Evolutionary conservation across 1,140 invertebrate genomes (phyloP), one percentile per base, ranked within the genome.

Genomic region (Cyrtorhinus lividipennis): DNA sequence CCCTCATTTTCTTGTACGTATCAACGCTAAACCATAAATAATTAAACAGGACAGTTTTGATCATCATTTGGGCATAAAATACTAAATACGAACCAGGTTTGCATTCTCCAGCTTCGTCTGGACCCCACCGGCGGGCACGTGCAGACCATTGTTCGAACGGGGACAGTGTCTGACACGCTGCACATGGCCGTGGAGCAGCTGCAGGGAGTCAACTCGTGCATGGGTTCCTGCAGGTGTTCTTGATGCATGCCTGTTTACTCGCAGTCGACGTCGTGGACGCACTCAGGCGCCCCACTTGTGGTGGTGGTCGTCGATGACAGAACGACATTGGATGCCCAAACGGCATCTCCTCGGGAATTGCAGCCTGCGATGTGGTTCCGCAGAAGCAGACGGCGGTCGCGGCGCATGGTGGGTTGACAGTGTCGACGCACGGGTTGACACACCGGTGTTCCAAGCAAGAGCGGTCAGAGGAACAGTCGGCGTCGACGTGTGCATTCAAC

Each of bases 131-230:
- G 67, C 0, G 87, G 85, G 69, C 89, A 92, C 59, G 86, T 85
- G 70, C 88, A 91, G 38, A 86, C 84, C 81, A 92, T 85, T 0
- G 88, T 91, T 59, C 87, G 74, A 12, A 91, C 85, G 1, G 89
- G 89, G 24, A 86, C 76, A 18, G 87, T 89, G 69, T 91, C 85
- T 1, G 89, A 77, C 2, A 90, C 87, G 66, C 80, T 82, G 72
- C 89, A 92, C 45, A 80, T 77, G 1, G 88, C 82, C 45, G 81
- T 83, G 46, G 78, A 77, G n/a, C n/a, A n/a, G 45, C 81, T 73
- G 64, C 90, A 88, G 2, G 87, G 86, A 68, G 80, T 81, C 27
- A 93, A 77, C 71, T 80, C 80, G 77, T 73, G 70, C 87, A 90
- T 30, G 88, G 88, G 71, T 92, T 84, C 1, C 84, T 80, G 72